Evolutionary conservation across 2,888 invertebrate species (phyloP), one percentile per base, ranked within the genome.

Genomic region (Vanessa cardui): DNA sequence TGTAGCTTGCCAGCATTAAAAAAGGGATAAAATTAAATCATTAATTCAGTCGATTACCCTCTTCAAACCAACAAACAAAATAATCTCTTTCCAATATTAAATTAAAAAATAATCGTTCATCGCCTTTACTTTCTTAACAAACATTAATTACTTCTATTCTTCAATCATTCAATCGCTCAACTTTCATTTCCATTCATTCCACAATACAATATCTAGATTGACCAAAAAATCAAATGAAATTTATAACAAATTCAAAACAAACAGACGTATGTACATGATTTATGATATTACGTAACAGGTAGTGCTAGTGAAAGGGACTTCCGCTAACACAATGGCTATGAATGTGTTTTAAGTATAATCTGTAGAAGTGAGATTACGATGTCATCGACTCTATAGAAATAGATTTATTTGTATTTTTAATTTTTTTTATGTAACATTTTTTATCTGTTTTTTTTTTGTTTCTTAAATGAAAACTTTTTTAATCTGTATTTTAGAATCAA

Each of bases 251-350:
- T 50, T 21, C 50, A 50, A 50, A 50, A 33, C 26, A 21, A 26
- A 52, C 52, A 54, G 18, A 45, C 15, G 33, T 6, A 45, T 12
- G 33, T 6, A 62, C 58, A 62, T 31, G 16, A 12, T 45, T 56
- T 33, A 26, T 15, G 46, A 16, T 39, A n/a, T 66, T 66, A 62
- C 66, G 20, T 56, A 56, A 64, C 66, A 61, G 60, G 56, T 50
- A 21, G 66, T 62, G 62, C 62, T 54, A 52, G 69, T 63, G 69
- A 69, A 69, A 69, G 69, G 66, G 60, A 26, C 54, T 69, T 66
- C 69, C 69, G 66, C 18, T 21, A 64, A 52, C 45, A 65, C 52
- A 65, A 39, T 58, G 39, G 58, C 33, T 31, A 33, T 33, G 54
- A 33, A 54, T 31, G 54, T 33, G 54, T 33, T 31, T 31, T 54